Evolutionary conservation across 2,113 vertebrate genomes (phyloP), one percentile per base, ranked within the genome.

Genomic region (Pavo muticus): DNA sequence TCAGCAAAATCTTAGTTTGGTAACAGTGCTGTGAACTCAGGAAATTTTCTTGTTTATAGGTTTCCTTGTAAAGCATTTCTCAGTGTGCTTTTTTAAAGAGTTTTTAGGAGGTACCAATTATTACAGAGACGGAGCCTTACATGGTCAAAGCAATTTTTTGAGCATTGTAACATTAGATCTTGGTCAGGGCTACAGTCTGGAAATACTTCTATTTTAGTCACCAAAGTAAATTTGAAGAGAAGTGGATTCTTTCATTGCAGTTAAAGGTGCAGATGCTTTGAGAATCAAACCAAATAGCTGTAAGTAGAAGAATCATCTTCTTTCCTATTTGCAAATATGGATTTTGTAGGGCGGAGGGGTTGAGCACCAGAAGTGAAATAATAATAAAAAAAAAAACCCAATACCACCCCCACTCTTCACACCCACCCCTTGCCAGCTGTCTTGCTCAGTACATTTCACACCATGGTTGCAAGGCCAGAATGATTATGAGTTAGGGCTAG

Each of bases 401-500:
- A 9, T 82, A 85, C 92, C 85, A 83, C 96, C 93, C 95, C 92
- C 95, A 60, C 83, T 95, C 60, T 96, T 96, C 96, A 93, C 96
- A 95, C 95, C 60, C 90, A 48, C 92, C 92, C 86, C 79, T 96
- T 88, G 92, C 95, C 96, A 95, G 95, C 96, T 96, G 95, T 93
- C 95, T 93, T 86, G 88, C 93, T 95, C 85, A 86, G 86, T 76
- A 54, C 91, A 91, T 93, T 96, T 96, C 96, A 88, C 96, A 96
- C 96, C 60, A 77, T 0, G 92, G 64, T 94, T 96, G 86, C 95
- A 90, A 94, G 96, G 92, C 96, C 93, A 96, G 88, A 80, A 86
- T 37, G 88, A 93, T 95, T 96, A 91, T 61, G 14, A 86, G 86
- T 95, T 77, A 88, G 88, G 92, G 93, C 83, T 94, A 96, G 92